phyloP scores from a whole-genome alignment of 2,797 vertebrate species.

The Phylloscopus collybita region DNA sequence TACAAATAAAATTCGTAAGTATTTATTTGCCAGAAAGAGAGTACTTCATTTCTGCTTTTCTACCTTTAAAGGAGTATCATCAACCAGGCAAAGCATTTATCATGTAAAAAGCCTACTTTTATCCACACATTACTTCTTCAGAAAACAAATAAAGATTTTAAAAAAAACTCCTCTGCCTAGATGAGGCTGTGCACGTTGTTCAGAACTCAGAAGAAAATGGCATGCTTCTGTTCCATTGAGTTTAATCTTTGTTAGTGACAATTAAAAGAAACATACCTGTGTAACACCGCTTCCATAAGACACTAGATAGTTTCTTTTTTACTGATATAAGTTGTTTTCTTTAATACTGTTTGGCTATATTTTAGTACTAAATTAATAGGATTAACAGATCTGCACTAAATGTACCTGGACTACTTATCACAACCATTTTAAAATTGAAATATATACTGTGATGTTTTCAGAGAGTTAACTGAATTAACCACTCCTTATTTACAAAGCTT shows the following conservation, averaged over 20 bases:
- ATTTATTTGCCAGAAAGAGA: slow-evolving; percentile 23
- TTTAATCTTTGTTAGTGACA: slow-evolving; percentile 50
- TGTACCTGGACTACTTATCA: not conserved
- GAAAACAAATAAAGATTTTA: not conserved
- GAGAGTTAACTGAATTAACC: slow-evolving; percentile 22
- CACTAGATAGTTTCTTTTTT: not conserved
- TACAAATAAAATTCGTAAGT: slow-evolving; percentile 11
- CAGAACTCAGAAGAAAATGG: slow-evolving; percentile 9
- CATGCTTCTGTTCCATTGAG: slow-evolving; percentile 40
- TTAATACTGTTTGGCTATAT: not conserved
- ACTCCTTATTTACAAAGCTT: slow-evolving; percentile 15
- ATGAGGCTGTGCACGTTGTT: not conserved
- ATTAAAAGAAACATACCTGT: slow-evolving; percentile 26
- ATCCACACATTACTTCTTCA: not conserved
- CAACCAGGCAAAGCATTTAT: not conserved
- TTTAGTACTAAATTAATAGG: not conserved
- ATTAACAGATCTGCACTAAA: not conserved
- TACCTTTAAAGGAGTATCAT: not conserved
- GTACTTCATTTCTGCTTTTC: not conserved
- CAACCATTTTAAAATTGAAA: slow-evolving; percentile 34
- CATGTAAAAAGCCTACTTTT: not conserved
- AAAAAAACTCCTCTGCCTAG: not conserved
- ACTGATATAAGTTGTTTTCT: not conserved
- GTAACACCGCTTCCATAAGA: not conserved
- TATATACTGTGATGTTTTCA: not conserved